Evolutionary conservation across 2,113 vertebrate genomes (phyloP).

Genomic region (Petrocephalus zakoni): DNA sequence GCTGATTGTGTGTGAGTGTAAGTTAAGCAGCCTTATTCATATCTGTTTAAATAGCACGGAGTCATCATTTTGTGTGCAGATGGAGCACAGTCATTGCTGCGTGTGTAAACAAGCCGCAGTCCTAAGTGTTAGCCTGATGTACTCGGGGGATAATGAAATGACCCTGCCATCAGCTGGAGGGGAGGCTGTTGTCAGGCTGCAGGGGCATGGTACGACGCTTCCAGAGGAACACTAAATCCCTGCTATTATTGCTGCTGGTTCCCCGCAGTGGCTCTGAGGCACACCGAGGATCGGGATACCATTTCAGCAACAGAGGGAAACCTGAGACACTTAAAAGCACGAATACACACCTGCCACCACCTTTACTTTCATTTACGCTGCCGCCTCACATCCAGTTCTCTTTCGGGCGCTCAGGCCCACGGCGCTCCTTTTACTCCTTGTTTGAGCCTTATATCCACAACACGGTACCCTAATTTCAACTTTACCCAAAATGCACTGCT

Average conservation of each 20-base stretch:
- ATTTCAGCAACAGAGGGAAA: slow-evolving; percentile 26
- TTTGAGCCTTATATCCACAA: neutral
- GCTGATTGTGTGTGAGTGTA: neutral
- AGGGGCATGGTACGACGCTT: neutral
- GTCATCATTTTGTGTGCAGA: neutral
- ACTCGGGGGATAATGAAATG: neutral
- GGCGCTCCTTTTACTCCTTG: neutral
- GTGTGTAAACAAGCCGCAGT: neutral
- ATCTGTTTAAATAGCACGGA: neutral
- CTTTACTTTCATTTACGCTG: slow-evolving; percentile 13
- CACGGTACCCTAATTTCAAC: neutral
- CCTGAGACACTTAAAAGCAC: slow-evolving; percentile 26
- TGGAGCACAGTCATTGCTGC: neutral
- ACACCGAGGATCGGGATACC: neutral
- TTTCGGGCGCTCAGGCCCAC: neutral
- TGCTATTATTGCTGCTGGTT: slow-evolving; percentile 24
- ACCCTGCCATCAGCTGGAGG: neutral
- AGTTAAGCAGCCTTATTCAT: neutral
- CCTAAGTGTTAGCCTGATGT: neutral
- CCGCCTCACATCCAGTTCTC: neutral
- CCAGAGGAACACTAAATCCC: slow-evolving; percentile 30
- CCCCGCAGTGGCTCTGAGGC: slow-evolving; percentile 21
- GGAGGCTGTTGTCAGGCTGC: neutral
- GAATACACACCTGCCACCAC: neutral
- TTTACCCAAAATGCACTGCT: slow-evolving; percentile 4